Evolutionary conservation across 2,888 invertebrate species (phyloP).

Genomic region (Xylota sylvarum): DNA sequence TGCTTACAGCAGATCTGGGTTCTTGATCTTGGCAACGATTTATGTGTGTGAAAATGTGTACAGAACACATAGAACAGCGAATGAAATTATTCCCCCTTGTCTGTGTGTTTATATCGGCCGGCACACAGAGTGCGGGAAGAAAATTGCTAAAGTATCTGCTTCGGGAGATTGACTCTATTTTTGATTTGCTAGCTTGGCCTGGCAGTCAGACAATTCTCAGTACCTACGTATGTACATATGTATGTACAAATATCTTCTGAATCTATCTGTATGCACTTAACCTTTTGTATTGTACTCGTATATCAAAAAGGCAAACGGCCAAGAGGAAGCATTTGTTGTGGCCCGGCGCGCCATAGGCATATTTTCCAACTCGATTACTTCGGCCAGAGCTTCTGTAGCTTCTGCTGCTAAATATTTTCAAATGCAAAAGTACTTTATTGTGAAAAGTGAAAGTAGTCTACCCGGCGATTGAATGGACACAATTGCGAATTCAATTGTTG

Average conservation of each 20-base stretch:
- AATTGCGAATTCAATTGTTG: constrained; percentile 61
- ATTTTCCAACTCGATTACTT: constrained; percentile 45
- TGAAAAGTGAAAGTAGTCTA: constrained; percentile 70
- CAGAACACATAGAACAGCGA: constrained; percentile 1
- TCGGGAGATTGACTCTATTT: constrained; percentile 67
- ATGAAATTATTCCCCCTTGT: constrained; percentile 20
- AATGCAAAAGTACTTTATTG: constrained; percentile 62
- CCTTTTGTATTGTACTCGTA: constrained; percentile 59
- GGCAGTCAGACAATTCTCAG: constrained; percentile 18
- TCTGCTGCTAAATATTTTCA: constrained; percentile 35
- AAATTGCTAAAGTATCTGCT: constrained; percentile 28
- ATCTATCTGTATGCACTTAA: constrained; percentile 65
- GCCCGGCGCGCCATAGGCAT: constrained; percentile 11
- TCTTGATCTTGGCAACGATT: constrained; percentile 64
- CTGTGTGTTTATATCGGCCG: constrained; percentile 9
- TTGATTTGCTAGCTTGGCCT: constrained; percentile 57
- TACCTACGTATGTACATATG: constrained; percentile 8
- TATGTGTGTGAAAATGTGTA: constrained; percentile 29
- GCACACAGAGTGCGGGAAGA: constrained; percentile 38
- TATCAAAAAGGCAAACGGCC: constrained; percentile 72
- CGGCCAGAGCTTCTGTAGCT: constrained; percentile 19
- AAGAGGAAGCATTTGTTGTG: constrained; percentile 62
- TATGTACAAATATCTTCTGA: constrained; percentile 33
- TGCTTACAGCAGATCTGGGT: constrained; percentile 44
- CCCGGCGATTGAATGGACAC: constrained; percentile 61